Evolutionary conservation across 2,888 invertebrate genomes (phyloP), one percentile per base, ranked within the genome.

Genomic region (Lapara coniferarum): DNA sequence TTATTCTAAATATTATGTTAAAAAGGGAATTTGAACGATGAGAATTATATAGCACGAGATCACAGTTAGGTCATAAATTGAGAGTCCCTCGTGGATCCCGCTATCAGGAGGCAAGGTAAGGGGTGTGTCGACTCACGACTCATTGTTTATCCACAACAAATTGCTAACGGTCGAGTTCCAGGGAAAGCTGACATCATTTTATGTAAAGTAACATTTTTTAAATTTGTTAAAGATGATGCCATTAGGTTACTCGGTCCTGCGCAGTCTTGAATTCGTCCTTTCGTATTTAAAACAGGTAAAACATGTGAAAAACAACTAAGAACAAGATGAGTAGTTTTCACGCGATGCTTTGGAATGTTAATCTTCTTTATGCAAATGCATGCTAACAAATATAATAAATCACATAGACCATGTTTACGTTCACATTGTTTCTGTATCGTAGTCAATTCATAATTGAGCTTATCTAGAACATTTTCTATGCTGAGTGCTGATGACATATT

Each of bases 91-190:
- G 82, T 79, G 82, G 84, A 84, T 86, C 84, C 88, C 87, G 89
- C 88, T 89, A 89, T 87, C 81, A 80, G 79, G 79, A 81, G 85
- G 82, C 82, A 84, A 81, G 80, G 37, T 6, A 37, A 8, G 16
- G 87, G 92, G 92, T 85, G 89, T 85, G 83, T 77, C 80, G 78
- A 75, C 84, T 92, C 93, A 93, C 93, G 93, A 92, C 81, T 84
- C 83, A 89, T 89, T 92, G 91, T 92, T 91, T 91, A 90, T 90
- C 86, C 86, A 88, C 85, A 88, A 89, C 85, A 89, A 90, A 89
- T 87, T 86, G 63, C 87, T 88, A 83, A 82, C 82, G 83, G 87
- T 86, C 86, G 84, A 87, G 85, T 87, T 86, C 85, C 78, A 77
- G 81, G 78, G 83, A 87, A 84, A 46, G 12, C 63, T 49, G 63